Base-by-base conservation (phyloP, 2,113 vertebrate species). In the Dendropsophus ebraccatus region DNA sequence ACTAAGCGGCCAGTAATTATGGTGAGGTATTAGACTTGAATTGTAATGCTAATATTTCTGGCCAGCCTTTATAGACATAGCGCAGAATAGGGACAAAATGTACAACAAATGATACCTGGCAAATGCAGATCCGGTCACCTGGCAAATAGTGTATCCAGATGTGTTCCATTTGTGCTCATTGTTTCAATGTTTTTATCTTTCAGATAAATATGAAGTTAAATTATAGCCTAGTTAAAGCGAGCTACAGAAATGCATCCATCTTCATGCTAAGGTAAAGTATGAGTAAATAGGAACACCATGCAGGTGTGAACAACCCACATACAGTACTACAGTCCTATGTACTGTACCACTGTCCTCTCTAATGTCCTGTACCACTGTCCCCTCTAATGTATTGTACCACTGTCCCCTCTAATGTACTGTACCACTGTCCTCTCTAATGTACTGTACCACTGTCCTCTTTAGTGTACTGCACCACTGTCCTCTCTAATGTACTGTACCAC, bases 241-340 rank as follows among this genome's bases (percentile, higher is more conserved):
- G n/a, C 69, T 84, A 76, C 60, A 76, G 25, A 58, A 76, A 84
- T n/a, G 72, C 82, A 49, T 84, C 54, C 1, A 2, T 58, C 12
- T 84, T 84, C 47, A 50, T n/a, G 19, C n/a, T 76, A 65, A 84
- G 82, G 82, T 84, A 76, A 84, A 76, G 19, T 41, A 83, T 73
- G 21, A 72, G 21, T 65, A 60, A 60, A 54, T 32, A 4, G 23
- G 37, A 25, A 6, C 19, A 45, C 19, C 4, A 50, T 69, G 45
- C 17, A 21, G 49, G 60, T 2, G 23, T 21, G n/a, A 28, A 2
- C 11, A 69, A 11, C 5, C 25, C 41, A n/a, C n/a, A n/a, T n/a
- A n/a, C n/a, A n/a, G n/a, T n/a, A n/a, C n/a, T n/a, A n/a, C n/a
- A n/a, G n/a, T n/a, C n/a, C n/a, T n/a, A n/a, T n/a, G n/a, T n/a